Conservation (phyloP, 2,888 invertebrate genomes). For the Cheilosia scutellata region DNA sequence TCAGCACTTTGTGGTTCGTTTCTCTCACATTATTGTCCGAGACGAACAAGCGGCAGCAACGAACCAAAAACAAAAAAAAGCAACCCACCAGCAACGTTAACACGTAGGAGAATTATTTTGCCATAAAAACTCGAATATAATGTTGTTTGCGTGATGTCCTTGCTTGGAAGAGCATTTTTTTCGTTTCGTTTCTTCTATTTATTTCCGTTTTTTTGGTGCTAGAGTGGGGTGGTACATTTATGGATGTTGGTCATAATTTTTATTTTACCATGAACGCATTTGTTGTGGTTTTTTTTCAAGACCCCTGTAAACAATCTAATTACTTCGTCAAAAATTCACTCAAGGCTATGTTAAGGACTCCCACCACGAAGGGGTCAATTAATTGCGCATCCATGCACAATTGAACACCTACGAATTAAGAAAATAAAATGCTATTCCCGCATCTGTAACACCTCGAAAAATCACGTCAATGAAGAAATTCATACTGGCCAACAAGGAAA, state of each 20-base stretch:
- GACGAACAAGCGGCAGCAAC: background rate
- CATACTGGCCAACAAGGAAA: too few relatives aligned
- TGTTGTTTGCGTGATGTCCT: constrained; percentile 71
- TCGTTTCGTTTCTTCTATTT: constrained; percentile 16
- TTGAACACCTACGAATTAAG: too few relatives aligned
- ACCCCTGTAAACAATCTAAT: too few relatives aligned
- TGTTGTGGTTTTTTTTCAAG: too few relatives aligned
- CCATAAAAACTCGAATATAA: constrained; percentile 71
- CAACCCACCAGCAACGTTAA: constrained; percentile 36
- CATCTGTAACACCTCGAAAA: too few relatives aligned
- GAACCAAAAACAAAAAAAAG: background rate
- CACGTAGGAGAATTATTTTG: constrained; percentile 71
- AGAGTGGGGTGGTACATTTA: background rate
- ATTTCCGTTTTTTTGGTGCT: background rate
- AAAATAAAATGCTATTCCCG: too few relatives aligned
- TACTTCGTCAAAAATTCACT: too few relatives aligned
- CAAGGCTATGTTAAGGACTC: too few relatives aligned
- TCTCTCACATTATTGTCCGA: constrained; percentile 19
- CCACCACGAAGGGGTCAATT: too few relatives aligned
- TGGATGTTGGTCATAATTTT: background rate
- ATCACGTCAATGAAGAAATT: too few relatives aligned
- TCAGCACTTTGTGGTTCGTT: constrained; percentile 62
- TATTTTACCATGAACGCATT: too few relatives aligned
- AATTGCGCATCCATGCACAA: too few relatives aligned
- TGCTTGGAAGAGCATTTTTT: constrained; percentile 27